phyloP scores from a whole-genome alignment of 2,888 invertebrate genomes.

The Lydus trimaculatus region DNA sequence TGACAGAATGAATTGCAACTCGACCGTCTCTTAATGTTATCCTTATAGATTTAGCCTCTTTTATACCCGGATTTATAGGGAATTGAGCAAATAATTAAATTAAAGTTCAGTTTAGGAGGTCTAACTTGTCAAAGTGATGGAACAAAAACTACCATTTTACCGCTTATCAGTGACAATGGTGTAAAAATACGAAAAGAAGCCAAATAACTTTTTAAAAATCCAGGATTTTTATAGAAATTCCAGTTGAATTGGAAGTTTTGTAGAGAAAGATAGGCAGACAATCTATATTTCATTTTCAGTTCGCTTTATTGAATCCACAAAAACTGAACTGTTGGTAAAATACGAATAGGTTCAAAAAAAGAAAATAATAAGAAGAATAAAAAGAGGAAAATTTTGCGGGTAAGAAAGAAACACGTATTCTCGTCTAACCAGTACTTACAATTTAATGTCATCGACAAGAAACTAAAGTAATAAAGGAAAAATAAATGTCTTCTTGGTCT shows the following conservation, averaged over 20 bases:
- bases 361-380: neutral
- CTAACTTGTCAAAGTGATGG: constrained; percentile 9
- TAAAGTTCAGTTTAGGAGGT: constrained; percentile 6
- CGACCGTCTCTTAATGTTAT: neutral
- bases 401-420: constrained; percentile 32
- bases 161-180: constrained; percentile 44
- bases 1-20: constrained; percentile 1
- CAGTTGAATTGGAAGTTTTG: constrained; percentile 40
- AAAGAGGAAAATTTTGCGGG: no score
- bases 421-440: constrained; percentile 26
- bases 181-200: constrained; percentile 41
- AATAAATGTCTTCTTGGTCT: constrained; percentile 37
- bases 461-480: constrained; percentile 38
- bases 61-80: constrained; percentile 7
- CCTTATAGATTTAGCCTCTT: neutral
- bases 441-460: constrained; percentile 32
- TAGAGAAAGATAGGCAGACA: constrained; percentile 39
- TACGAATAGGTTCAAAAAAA: constrained; percentile 28
- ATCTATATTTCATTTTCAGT: constrained; percentile 52
- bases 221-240: constrained; percentile 44
- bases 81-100: constrained; percentile 14
- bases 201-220: constrained; percentile 48
- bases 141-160: constrained; percentile 35
- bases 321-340: constrained; percentile 43
- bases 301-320: constrained; percentile 48